Base-by-base conservation (phyloP, 1,140 invertebrate genomes). In the Hylaeus volcanicus region DNA sequence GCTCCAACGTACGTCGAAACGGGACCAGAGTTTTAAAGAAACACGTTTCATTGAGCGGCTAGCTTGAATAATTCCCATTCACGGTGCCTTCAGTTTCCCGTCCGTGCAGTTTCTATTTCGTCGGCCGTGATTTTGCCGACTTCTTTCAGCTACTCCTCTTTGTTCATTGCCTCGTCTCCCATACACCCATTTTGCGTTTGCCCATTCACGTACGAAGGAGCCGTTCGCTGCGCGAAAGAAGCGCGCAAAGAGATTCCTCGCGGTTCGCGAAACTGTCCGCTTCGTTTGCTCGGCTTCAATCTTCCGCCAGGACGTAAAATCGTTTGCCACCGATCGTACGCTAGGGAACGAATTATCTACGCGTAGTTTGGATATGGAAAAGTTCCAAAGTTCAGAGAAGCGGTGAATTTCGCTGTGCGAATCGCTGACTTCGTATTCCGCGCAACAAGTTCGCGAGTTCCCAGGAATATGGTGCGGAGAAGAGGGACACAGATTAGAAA, bases 51-150 rank as follows among this genome's bases (percentile, higher is more conserved):
- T 85, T 85, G 66, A 85, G 68, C 61, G 66, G 56, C 66, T 56
- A 79, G 68, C 70, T 64, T 85, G 84, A 84, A 85, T 85, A 84
- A 85, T 85, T 85, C 64, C 70, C 78, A 85, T 85, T 85, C 78
- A 85, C 60, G 70, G 26, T 56, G 53, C 58, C 61, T 69, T 81
- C 79, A 15, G 48, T 63, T 75, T 73, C 60, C 26, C 64, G 68
- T 73, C 74, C 41, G 73, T 75, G 71, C 73, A 77, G 69, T 81
- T 77, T 85, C 83, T 85, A 85, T 84, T 72, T 85, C 79, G 75
- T 56, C 41, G 55, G 71, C 78, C 56, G 41, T 68, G 77, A 74
- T 73, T 56, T 41, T 14, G 2, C 60, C 77, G 60, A 65, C 77
- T 79, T 74, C 77, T 79, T 79, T 79, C 77, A 79, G 26, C 61